Percentiles rank a stretch among this genome's conserved stretches.
Conservation (phyloP, 2,888 invertebrate genomes). For the Drosophila recens region DNA sequence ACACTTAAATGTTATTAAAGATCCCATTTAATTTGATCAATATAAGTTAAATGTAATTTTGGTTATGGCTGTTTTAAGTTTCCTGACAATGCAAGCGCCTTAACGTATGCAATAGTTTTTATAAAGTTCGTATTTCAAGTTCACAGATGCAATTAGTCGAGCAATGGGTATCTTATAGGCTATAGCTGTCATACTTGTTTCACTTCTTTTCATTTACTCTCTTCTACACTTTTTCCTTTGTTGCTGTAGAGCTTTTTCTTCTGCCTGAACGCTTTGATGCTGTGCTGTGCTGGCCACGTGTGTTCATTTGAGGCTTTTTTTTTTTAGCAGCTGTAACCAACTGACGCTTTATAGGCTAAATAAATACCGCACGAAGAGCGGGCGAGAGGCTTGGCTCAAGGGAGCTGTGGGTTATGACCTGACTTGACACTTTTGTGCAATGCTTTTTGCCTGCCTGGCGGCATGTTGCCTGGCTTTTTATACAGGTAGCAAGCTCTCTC, state of each 20-base stretch:
- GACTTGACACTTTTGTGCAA: constrained; percentile 74
- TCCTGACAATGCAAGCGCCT: no score
- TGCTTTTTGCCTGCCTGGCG: constrained; percentile 64
- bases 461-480: constrained; percentile 12
- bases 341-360: constrained; percentile 80
- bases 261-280: constrained; percentile 76
- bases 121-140: no score
- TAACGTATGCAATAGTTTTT: no score
- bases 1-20: no score
- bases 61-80: no score
- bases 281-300: constrained; percentile 61
- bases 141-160: not conserved
- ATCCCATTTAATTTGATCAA: no score
- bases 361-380: constrained; percentile 66
- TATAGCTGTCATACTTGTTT: not conserved
- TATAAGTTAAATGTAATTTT: no score
- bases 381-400: not conserved
- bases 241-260: constrained; percentile 13
- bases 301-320: constrained; percentile 52
- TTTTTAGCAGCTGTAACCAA: constrained; percentile 52
- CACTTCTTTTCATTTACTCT: not conserved
- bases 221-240: constrained; percentile 46
- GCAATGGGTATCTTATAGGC: not conserved
- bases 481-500: constrained; percentile 4
- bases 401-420: constrained; percentile 42